These are phyloP conservation scores for Chelon labrosus DNA, from an alignment of 2,797 vertebrate species.

Conservation along the genomic window DNA sequence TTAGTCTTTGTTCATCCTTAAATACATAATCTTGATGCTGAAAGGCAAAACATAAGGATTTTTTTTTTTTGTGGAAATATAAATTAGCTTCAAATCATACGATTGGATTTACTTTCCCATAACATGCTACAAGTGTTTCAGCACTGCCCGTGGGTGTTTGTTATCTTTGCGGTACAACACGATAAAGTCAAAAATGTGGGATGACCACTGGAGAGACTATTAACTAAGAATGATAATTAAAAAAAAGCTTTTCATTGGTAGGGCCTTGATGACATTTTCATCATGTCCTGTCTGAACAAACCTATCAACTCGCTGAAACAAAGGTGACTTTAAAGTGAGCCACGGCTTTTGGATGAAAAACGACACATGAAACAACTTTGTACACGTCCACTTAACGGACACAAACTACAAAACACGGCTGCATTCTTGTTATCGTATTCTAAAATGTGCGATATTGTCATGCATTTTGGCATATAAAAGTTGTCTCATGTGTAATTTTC, in stretches of 20 bases:
- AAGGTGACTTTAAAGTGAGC: slow-evolving; percentile 27
- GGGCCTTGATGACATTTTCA: slow-evolving; percentile 33
- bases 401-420: slow-evolving; percentile 18
- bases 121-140: slow-evolving; percentile 90
- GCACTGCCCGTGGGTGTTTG: slow-evolving; percentile 83
- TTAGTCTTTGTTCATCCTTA: slow-evolving; percentile 81
- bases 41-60: slow-evolving; percentile 90
- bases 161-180: slow-evolving; percentile 85
- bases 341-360: slow-evolving; percentile 44
- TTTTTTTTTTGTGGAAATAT: slow-evolving; percentile 86
- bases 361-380: slow-evolving; percentile 44
- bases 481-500: slow-evolving; percentile 33
- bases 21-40: slow-evolving; percentile 84
- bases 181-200: slow-evolving; percentile 84
- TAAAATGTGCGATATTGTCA: slow-evolving; percentile 12
- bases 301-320: slow-evolving; percentile 30
- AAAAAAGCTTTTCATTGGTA: slow-evolving; percentile 82
- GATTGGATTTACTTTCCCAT: slow-evolving; percentile 79
- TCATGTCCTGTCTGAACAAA: slow-evolving; percentile 31
- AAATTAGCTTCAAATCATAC: slow-evolving; percentile 95
- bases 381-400: slow-evolving; percentile 20
- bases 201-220: slow-evolving; percentile 71
- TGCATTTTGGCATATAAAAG: slow-evolving; percentile 54
- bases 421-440: slow-evolving; percentile 15
- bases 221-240: slow-evolving; percentile 61